phyloP scores from a whole-genome alignment of 2,797 vertebrate genomes.

The Micrastur ruficollis region DNA sequence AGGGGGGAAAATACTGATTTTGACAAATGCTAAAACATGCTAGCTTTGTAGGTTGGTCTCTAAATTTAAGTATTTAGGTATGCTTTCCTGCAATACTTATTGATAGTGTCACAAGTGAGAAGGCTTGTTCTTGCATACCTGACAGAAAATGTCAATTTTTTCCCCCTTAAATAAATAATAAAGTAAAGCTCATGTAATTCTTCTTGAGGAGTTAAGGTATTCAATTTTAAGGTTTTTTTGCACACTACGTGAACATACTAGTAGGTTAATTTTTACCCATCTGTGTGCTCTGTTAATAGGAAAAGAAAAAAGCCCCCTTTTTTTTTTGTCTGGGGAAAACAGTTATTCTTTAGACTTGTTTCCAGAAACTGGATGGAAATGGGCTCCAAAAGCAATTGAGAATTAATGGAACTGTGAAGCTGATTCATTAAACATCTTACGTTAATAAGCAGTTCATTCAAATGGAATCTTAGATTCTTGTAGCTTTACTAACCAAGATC shows the following conservation, averaged over 20 bases:
- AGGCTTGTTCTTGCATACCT: neutral
- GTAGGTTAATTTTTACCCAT: neutral
- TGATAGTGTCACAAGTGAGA: neutral
- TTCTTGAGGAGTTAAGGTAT: neutral
- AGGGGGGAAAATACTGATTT: neutral
- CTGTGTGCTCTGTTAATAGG: neutral
- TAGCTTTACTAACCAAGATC: neutral
- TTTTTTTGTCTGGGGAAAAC: neutral
- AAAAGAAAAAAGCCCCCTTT: accelerated
- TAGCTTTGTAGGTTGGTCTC: neutral
- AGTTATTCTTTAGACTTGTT: neutral
- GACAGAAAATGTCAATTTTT: accelerated
- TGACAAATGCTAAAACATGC: neutral
- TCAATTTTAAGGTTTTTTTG: neutral
- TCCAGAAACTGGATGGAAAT: neutral
- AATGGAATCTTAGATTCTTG: neutral
- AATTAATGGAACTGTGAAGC: neutral
- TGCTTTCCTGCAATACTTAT: neutral
- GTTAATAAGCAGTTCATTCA: neutral
- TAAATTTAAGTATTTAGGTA: neutral
- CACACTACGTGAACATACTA: accelerated
- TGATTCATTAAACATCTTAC: neutral
- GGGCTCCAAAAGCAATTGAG: neutral
- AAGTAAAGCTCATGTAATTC: neutral
- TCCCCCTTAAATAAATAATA: accelerated